phyloP scores from a whole-genome alignment of 2,888 invertebrate genomes.

The Pemphredon lugubris region DNA sequence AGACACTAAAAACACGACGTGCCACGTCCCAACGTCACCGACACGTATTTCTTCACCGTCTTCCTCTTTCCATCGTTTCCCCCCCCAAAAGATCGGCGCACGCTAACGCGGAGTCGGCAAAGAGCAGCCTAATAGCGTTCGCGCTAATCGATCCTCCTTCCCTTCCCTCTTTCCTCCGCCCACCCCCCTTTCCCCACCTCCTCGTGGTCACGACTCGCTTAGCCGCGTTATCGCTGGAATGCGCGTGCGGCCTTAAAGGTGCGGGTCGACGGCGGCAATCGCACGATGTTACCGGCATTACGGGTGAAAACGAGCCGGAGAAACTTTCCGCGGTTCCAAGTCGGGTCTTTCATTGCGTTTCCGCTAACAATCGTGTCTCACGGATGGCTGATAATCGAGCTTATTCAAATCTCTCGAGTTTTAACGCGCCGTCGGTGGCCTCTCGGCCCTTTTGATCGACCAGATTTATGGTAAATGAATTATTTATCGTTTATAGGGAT shows the following conservation, averaged over 20 bases:
- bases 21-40: too few relatives aligned
- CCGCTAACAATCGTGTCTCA: not conserved
- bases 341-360: not conserved
- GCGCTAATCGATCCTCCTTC: slow-evolving; percentile 53
- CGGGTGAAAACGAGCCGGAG: slow-evolving; percentile 50
- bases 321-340: slow-evolving; percentile 50
- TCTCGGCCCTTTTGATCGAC: too few relatives aligned
- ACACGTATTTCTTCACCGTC: not conserved
- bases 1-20: too few relatives aligned
- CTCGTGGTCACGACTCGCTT: slow-evolving; percentile 45
- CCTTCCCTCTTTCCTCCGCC: too few relatives aligned
- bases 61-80: not conserved
- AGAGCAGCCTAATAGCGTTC: slow-evolving; percentile 49
- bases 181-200: too few relatives aligned
- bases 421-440: too few relatives aligned
- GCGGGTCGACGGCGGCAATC: slow-evolving; percentile 37
- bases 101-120: slow-evolving; percentile 6
- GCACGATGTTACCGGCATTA: slow-evolving; percentile 49
- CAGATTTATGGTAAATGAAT: too few relatives aligned
- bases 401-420: too few relatives aligned
- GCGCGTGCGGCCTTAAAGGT: slow-evolving; percentile 52
- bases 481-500: too few relatives aligned
- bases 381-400: too few relatives aligned
- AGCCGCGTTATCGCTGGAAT: slow-evolving; percentile 58
- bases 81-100: not conserved